Evolutionary conservation across 2,888 invertebrate species (phyloP).

Genomic region (Agriopis aurantiaria): DNA sequence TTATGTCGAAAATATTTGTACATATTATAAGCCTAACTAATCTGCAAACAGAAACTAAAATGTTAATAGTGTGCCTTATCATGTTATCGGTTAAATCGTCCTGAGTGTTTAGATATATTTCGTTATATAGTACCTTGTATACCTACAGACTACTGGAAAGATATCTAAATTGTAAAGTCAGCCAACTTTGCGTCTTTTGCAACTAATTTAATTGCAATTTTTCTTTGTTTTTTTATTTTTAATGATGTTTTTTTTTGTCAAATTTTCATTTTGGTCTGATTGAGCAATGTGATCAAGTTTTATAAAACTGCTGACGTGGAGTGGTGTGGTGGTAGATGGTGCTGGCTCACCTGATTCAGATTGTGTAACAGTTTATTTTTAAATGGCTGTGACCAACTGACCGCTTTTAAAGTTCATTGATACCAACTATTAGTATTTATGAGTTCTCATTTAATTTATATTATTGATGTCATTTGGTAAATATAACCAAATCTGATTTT

Average conservation of each 20-base stretch:
- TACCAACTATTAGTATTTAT: background rate
- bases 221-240: background rate
- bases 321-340: background rate
- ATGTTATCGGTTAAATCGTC: constrained; percentile 6
- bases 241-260: background rate
- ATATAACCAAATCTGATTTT: background rate
- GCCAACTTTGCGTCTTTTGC: too few relatives aligned
- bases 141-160: too few relatives aligned
- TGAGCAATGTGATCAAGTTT: constrained; percentile 9
- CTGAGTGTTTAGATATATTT: background rate
- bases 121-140: background rate
- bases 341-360: background rate
- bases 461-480: background rate
- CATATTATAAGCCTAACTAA: background rate
- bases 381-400: constrained; percentile 13
- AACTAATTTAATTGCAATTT: too few relatives aligned
- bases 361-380: constrained; percentile 14
- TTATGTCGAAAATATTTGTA: too few relatives aligned
- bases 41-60: background rate
- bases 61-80: constrained; percentile 1
- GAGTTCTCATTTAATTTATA: background rate
- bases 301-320: constrained; percentile 1
- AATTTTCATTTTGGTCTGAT: background rate
- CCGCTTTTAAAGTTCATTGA: constrained; percentile 9
- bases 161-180: too few relatives aligned